phyloP scores from a whole-genome alignment of 2,113 vertebrate genomes.

The Corythaixoides concolor region DNA sequence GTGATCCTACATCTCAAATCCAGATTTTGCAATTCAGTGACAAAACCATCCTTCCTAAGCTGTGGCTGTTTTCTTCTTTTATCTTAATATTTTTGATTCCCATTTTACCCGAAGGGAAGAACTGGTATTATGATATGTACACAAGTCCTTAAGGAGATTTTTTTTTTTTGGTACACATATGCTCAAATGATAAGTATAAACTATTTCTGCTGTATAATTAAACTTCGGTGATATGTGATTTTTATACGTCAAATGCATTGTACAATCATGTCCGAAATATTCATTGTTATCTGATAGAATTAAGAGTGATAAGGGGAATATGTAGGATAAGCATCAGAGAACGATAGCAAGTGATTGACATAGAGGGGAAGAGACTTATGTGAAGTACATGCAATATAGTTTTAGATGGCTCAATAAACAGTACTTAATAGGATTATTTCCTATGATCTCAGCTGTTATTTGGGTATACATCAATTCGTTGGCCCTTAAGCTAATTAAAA shows the following conservation, averaged over 20 bases:
- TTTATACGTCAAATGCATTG: not conserved
- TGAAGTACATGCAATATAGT: not conserved
- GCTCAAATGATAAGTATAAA: not conserved
- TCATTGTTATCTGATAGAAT: not conserved
- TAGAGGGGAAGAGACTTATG: rapidly evolving
- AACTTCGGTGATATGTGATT: not conserved
- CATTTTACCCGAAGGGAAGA: not conserved
- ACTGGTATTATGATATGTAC: rapidly evolving
- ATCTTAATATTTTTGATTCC: not conserved
- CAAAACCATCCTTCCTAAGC: not conserved
- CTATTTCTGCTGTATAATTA: not conserved
- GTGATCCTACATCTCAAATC: not conserved
- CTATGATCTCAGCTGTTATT: not conserved
- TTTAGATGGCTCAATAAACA: not conserved
- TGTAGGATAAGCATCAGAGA: not conserved
- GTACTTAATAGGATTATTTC: not conserved
- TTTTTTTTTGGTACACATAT: not conserved
- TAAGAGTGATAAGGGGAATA: not conserved
- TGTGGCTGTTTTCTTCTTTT: not conserved
- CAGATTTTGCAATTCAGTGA: not conserved
- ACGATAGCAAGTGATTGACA: not conserved
- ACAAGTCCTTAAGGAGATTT: not conserved
- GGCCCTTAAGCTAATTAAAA: not conserved
- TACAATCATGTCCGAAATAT: not conserved
- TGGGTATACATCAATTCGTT: not conserved